Evolutionary conservation across 1,140 invertebrate genomes (phyloP).

Genomic region (Drosophila pectinifera): DNA sequence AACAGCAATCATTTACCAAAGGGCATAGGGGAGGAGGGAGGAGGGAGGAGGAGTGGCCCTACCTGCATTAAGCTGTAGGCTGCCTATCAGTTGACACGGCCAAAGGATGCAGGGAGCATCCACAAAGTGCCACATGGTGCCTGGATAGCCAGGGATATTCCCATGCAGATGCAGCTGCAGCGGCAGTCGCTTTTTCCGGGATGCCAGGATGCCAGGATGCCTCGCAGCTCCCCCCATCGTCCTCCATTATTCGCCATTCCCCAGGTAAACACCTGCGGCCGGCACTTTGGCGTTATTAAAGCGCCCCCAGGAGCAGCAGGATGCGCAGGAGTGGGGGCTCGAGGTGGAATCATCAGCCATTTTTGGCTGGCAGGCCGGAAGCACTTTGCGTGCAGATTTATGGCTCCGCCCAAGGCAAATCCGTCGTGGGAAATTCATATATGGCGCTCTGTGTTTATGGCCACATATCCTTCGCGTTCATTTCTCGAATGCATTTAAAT

Average conservation of each 20-base stretch:
- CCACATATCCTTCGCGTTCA: constrained; percentile 30
- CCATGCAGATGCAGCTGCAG: constrained; percentile 29
- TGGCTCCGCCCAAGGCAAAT: constrained; percentile 53
- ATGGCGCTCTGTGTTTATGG: constrained; percentile 14
- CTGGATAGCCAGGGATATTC: constrained; percentile 13
- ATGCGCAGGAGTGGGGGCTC: neutral
- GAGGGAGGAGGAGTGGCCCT: neutral
- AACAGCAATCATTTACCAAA: constrained; percentile 19
- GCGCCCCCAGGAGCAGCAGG: constrained; percentile 39
- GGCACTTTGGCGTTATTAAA: constrained; percentile 65
- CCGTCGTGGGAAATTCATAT: constrained; percentile 15
- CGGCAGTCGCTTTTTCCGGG: constrained; percentile 16
- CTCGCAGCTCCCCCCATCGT: neutral
- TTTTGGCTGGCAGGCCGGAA: constrained; percentile 66
- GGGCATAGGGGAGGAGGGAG: neutral
- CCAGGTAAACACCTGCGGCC: constrained; percentile 61
- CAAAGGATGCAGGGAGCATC: constrained; percentile 37
- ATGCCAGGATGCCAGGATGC: constrained; percentile 8
- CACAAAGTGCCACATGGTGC: constrained; percentile 42
- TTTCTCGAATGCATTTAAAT: constrained; percentile 56
- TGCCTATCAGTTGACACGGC: constrained; percentile 52
- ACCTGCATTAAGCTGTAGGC: constrained; percentile 22
- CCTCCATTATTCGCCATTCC: constrained; percentile 12
- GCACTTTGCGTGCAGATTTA: constrained; percentile 75
- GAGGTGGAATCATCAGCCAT: constrained; percentile 50